Evolutionary conservation across 2,113 vertebrate species (phyloP).

Genomic region (Taurulus bubalis): DNA sequence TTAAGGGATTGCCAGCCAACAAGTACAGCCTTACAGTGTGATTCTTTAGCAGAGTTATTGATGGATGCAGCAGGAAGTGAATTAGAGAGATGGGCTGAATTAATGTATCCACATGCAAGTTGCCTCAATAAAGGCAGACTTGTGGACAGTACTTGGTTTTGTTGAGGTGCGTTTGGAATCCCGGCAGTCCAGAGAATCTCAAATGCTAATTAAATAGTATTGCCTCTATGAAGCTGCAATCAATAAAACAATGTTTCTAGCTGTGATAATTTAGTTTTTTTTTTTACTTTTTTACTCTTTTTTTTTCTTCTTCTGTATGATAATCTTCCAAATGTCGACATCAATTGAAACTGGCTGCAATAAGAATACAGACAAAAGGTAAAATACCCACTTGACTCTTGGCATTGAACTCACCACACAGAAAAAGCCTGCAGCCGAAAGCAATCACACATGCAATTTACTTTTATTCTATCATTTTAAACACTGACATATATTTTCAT

Average conservation of each 20-base stretch:
- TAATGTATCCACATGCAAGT: neutral
- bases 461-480: neutral
- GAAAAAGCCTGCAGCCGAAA: conserved; percentile 48
- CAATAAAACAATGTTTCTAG: neutral
- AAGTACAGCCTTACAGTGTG: neutral
- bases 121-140: neutral
- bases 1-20: neutral
- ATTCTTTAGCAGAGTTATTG: neutral
- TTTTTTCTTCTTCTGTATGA: neutral
- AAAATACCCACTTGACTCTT: conserved; percentile 48
- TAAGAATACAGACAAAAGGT: conserved; percentile 46
- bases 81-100: neutral
- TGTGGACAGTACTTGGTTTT: neutral
- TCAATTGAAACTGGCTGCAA: conserved; percentile 22
- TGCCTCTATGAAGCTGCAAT: neutral
- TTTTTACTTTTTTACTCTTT: neutral
- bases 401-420: conserved; percentile 41
- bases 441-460: conserved; percentile 23
- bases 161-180: neutral
- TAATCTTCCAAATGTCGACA: neutral
- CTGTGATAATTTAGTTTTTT: neutral
- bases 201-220: neutral
- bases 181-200: neutral
- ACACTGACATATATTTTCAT: conserved; percentile 9
- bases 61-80: neutral